Conservation (phyloP, 2,113 vertebrate genomes). For the Enhydra lutris region DNA sequence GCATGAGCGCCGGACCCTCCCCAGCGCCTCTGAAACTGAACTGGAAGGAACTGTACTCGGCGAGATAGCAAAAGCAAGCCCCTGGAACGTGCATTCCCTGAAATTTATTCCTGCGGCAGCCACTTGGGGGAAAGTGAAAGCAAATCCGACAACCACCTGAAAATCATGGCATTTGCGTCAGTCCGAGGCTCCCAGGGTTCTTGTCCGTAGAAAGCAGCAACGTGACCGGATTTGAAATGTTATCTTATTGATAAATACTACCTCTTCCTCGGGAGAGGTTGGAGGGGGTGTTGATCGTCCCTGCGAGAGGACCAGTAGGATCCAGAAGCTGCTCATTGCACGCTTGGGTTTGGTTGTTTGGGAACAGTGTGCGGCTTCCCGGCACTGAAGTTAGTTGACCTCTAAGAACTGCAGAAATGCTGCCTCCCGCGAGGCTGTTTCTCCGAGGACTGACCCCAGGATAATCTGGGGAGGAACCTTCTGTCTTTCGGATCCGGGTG, state of each 20-base stretch:
- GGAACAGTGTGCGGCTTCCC: background rate
- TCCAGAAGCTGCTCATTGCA: background rate
- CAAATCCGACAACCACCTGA: background rate
- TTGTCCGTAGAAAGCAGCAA: background rate
- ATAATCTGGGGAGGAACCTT: background rate
- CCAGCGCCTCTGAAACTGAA: constrained; percentile 31
- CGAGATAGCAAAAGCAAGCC: constrained; percentile 33
- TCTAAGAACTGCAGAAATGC: background rate
- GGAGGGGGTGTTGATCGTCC: background rate
- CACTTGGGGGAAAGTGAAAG: background rate
- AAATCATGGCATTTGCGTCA: constrained; percentile 49
- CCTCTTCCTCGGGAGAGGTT: background rate
- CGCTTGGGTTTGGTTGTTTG: background rate
- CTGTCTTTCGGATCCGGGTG: constrained; percentile 32
- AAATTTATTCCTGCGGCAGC: constrained; percentile 27
- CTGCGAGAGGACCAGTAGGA: background rate
- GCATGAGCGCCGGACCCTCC: constrained; percentile 59
- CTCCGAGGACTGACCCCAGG: background rate
- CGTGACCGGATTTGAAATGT: background rate
- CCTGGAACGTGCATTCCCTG: constrained; percentile 9
- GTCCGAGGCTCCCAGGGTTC: constrained; percentile 11
- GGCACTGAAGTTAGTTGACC: background rate
- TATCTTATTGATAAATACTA: background rate
- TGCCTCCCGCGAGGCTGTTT: background rate
- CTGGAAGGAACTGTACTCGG: constrained; percentile 44